Percentiles rank a stretch among this genome's conserved stretches.
phyloP scores from a whole-genome alignment of 2,797 vertebrate genomes.

The Lepus townsendii region DNA sequence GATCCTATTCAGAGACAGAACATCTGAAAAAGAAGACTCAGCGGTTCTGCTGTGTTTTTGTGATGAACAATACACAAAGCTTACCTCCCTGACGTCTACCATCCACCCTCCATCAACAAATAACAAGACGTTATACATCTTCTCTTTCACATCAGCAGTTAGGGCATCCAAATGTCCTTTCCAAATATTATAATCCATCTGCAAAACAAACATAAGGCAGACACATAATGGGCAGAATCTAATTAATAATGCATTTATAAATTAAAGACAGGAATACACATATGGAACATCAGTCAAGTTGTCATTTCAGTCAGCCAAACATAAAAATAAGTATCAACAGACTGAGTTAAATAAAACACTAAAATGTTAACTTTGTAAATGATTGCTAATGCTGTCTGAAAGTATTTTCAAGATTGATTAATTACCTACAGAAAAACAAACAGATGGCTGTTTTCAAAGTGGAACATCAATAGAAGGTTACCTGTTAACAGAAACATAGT shows the following conservation, averaged over 20 bases:
- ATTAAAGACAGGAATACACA: constrained; percentile 47
- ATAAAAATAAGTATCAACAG: constrained; percentile 52
- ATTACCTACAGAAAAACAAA: constrained; percentile 46
- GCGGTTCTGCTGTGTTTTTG: background rate
- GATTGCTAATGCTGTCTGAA: constrained; percentile 62
- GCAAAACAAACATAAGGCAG: constrained; percentile 80
- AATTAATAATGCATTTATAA: constrained; percentile 53
- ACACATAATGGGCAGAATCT: background rate
- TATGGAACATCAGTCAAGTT: constrained; percentile 64
- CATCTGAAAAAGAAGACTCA: background rate
- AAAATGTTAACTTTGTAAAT: constrained; percentile 52
- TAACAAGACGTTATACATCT: constrained; percentile 98
- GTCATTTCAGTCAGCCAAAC: constrained; percentile 21
- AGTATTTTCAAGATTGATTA: constrained; percentile 54
- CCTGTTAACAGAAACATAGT: background rate
- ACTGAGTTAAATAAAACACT: constrained; percentile 29
- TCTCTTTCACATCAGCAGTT: constrained; percentile 97
- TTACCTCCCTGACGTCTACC: constrained; percentile 97
- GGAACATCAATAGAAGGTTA: constrained; percentile 19
- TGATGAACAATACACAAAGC: background rate
- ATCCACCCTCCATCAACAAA: constrained; percentile 99
- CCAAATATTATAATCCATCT: constrained; percentile 94
- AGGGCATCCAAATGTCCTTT: constrained; percentile 93
- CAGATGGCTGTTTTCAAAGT: constrained; percentile 12
- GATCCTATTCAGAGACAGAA: background rate